Base-by-base conservation (phyloP, 2,797 vertebrate genomes). In the Halcyon chelicuti region DNA sequence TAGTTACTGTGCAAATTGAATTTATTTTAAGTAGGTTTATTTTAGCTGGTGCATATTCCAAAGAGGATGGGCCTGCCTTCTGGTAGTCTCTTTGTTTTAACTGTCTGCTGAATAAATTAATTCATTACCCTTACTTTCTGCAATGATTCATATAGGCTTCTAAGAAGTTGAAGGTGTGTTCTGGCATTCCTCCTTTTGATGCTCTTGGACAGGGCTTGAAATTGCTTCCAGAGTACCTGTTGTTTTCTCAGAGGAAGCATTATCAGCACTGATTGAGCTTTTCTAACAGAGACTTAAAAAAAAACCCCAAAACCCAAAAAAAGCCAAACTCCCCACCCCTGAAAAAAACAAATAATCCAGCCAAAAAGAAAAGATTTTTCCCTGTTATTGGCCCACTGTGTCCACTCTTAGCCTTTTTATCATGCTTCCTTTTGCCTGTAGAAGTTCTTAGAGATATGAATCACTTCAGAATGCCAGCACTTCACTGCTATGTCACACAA, bases 311-410 rank as follows among this genome's bases (percentile, higher is more conserved):
- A 67, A 42, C 21, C 46, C 22, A 8, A 55, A 52, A 2, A 55
- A 33, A 10, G 10, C 15, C 9, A 58, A 58, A 42, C 42, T 17
- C 19, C 13, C 55, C 0, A 22, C 47, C 7, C 21, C 14, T 25
- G 8, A 35, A 35, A 35, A 40, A 40, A 40, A 11, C 13, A 40
- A 40, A 40, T 40, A 40, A 51, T 54, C 2, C 7, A 35, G 6
- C 1, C 12, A 66, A 52, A 23, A 1, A 25, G 51, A 74, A n/a
- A 58, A 10, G 0, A 2, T 2, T 2, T 3, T 3, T 44, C 26
- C 67, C 3, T 49, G 0, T 61, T 60, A 22, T 19, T 49, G 18
- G 23, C 52, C 9, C 7, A 15, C 8, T 72, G 22, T 63, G 7
- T 86, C 49, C 13, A 9, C 6, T 79, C 37, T 18, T 74, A 46